Base-by-base conservation (phyloP, 2,797 vertebrate genomes). In the Alectoris magna region DNA sequence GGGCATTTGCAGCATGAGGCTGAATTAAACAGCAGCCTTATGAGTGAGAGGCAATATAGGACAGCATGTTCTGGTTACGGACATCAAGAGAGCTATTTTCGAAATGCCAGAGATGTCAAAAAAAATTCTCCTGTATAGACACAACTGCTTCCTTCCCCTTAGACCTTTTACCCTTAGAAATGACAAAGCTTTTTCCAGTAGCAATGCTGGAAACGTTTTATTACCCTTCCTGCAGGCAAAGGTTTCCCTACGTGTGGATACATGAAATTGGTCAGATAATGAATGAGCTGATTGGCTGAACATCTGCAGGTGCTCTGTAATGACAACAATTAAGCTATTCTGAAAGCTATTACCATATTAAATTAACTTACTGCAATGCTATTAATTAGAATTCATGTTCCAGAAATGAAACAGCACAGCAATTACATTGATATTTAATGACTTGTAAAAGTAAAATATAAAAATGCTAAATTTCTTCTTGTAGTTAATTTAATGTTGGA, bases 291-390 rank as follows among this genome's bases (percentile, higher is more conserved):
- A 87, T 44, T 87, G 92, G 82, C 59, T 90, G 77, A 94, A 94
- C 84, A 97, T 91, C 83, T 94, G 89, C 83, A 96, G 73, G 81
- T 86, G 80, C 92, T 96, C 88, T 91, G 14, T 93, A 95, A 96
- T 95, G 87, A 90, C 92, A 97, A 94, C 92, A 95, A 92, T 96
- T 97, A 96, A 93, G 67, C 91, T 95, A 88, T 96, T 97, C 90
- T 88, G 83, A 93, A 55, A 97, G 90, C 93, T 92, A 90, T 91
- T 90, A 96, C 86, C 93, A 82, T 93, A 95, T 95, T 84, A 88
- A 93, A 97, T 91, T 83, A 89, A 87, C 82, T 91, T 59, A 74
- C 63, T 83, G 80, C 48, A 84, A 87, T 80, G 44, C 66, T 94
- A 90, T 95, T 96, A 94, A 94, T 96, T 96, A 93, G 76, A 94